Evolutionary conservation across 2,888 invertebrate species (phyloP).

Genomic region (Melanargia galathea): DNA sequence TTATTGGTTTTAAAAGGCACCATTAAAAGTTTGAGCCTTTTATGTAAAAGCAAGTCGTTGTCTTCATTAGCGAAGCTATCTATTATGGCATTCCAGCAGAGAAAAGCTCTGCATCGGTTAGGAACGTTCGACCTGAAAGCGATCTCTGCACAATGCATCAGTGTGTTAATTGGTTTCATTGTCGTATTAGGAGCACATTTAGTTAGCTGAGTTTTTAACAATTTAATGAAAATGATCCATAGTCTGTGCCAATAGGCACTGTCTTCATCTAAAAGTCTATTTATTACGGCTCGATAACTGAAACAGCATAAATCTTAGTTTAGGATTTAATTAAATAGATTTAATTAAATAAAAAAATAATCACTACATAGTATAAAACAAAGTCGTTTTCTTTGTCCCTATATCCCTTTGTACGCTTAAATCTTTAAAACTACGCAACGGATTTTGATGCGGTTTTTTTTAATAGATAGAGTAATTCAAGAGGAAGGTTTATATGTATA

Average conservation of each 20-base stretch:
- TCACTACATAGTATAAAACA: too few relatives aligned
- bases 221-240: constrained; percentile 83
- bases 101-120: constrained; percentile 81
- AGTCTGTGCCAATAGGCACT: constrained; percentile 81
- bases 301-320: constrained; percentile 17
- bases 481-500: too few relatives aligned
- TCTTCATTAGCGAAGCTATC: constrained; percentile 79
- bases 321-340: too few relatives aligned
- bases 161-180: constrained; percentile 84
- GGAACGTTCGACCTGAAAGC: constrained; percentile 86
- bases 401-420: too few relatives aligned
- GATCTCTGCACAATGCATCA: constrained; percentile 86
- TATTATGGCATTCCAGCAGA: constrained; percentile 86
- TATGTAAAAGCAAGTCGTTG: constrained; percentile 75
- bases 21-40: constrained; percentile 86
- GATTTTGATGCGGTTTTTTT: too few relatives aligned
- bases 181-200: constrained; percentile 47
- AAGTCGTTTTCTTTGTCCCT: too few relatives aligned
- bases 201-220: constrained; percentile 77
- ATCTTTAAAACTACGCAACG: too few relatives aligned
- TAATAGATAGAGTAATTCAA: too few relatives aligned
- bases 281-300: constrained; percentile 75
- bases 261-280: constrained; percentile 68
- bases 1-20: constrained; percentile 88
- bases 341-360: too few relatives aligned